Percentiles rank a stretch among this genome's conserved stretches.
These are phyloP conservation scores for Euspilapteryx auroguttella DNA, from an alignment of 2,888 invertebrate genomes.

Conservation along the genomic window DNA sequence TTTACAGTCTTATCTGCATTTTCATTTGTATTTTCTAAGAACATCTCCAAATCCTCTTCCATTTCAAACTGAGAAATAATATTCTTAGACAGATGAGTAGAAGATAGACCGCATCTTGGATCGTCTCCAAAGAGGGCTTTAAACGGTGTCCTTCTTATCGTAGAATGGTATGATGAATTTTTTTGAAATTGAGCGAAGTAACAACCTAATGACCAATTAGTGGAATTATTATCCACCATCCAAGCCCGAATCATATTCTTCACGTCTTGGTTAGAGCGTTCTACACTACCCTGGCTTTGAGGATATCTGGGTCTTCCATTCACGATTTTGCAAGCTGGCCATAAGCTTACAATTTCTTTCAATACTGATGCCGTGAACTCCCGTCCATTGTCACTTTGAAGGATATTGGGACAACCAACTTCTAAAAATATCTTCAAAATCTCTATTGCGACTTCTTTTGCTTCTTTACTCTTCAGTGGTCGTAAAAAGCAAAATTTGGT, in stretches of 20 bases:
- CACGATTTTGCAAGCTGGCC: constrained; percentile 12
- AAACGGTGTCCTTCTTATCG: constrained; percentile 12
- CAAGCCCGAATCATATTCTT: constrained; percentile 14
- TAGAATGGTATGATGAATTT: constrained; percentile 12
- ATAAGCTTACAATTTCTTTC: constrained; percentile 10
- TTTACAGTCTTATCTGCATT: constrained; percentile 7
- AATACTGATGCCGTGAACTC: constrained; percentile 10
- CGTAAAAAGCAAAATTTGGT: constrained; percentile 19
- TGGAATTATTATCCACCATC: constrained; percentile 15
- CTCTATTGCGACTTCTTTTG: constrained; percentile 14
- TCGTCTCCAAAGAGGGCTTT: constrained; percentile 13
- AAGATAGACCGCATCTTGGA: constrained; percentile 8
- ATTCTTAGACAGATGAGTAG: constrained; percentile 6
- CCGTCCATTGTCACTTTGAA: constrained; percentile 5
- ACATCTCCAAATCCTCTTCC: constrained; percentile 6
- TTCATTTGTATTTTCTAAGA: constrained; percentile 5
- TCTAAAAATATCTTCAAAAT: constrained; percentile 9
- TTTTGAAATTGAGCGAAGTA: constrained; percentile 13
- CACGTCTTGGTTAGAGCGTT: constrained; percentile 12
- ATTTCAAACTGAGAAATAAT: constrained; percentile 6
- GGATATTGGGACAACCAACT: constrained; percentile 8
- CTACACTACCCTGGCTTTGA: constrained; percentile 9
- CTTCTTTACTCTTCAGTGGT: constrained; percentile 13
- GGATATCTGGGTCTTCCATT: constrained; percentile 10
- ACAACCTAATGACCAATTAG: constrained; percentile 14